Base-by-base conservation (phyloP, 2,888 invertebrate species). In the Rotaria sp. region DNA sequence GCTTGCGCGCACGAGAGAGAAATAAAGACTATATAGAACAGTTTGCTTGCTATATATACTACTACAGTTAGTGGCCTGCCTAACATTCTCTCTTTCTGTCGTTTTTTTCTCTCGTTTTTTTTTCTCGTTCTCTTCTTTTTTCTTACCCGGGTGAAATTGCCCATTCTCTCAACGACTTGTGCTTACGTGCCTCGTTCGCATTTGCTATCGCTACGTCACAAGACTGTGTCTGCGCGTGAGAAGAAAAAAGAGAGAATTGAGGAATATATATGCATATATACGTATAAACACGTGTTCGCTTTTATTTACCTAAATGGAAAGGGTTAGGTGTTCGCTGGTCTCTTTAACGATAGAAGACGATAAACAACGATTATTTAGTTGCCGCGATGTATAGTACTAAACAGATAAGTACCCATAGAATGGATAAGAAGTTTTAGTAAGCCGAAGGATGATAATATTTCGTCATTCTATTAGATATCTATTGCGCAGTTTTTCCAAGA, bases 201-300 rank as follows among this genome's bases (percentile, higher is more conserved):
- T 67, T 67, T 67, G 35, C 67, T 67, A 67, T 67, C 67, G 67
- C 67, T 67, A 67, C 67, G 30, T 67, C 67, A 67, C 59, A 59
- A 30, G 30, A 59, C 59, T 59, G 11, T n/a, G 13, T 59, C n/a
- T 59, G 18, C 35, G 67, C 35, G 21, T 67, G 67, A 67, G 67
- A 67, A 67, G 67, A 67, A 67, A 35, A 38, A 67, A 18, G 35
- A 67, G 67, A 67, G 21, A 67, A 67, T 30, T 67, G 67, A 67
- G 67, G 35, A 30, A 67, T 67, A 30, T 67, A 67, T 67, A 35
- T 67, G 35, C 38, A 35, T 35, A 67, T 67, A 67, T 21, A 67
- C 21, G 38, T 35, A 67, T 67, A 67, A 67, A 67, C 67, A 67
- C 67, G 67, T 67, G 67, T 15, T 67, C 67, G 35, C 3, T 67